Evolutionary conservation across 2,113 vertebrate species (phyloP), one percentile per base, ranked within the genome.

Genomic region (Myotis brandtii): DNA sequence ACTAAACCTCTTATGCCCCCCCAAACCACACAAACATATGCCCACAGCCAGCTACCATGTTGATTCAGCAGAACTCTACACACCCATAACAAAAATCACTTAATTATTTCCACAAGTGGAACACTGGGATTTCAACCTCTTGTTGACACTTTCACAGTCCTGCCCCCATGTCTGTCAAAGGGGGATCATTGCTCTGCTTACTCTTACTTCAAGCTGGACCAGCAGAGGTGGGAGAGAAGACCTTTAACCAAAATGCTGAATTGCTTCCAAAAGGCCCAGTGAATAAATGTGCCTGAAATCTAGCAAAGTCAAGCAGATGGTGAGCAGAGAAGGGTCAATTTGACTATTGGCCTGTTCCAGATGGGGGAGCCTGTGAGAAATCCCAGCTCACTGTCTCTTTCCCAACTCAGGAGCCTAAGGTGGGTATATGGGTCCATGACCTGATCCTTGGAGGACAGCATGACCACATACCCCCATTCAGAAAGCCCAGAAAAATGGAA

Each of bases 51-150:
- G 43, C 86, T 54, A 89, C 96, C 69, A 76, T 0, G 40, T 75
- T 91, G 86, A 97, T 85, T 93, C 86, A 72, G 18, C 86, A 93
- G 43, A 96, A 93, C 88, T 79, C 82, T 66, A 75, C 17, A 86
- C 30, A 69, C 23, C 66, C 56, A 52, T 32, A 89, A 93, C 89
- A 97, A 91, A 93, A 89, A 83, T 54, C 37, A 54, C 83, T 96
- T 91, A 91, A 95, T 96, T 88, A 86, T 89, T 96, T 91, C 85
- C 94, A 96, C 93, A 77, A 94, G 89, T 40, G 52, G 56, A 93
- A 87, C n/a, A 75, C 80, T 54, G 66, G 87, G 75, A 56, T 89
- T 83, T 91, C 75, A 37, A 69, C 27, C 72, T 89, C 89, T 69
- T 72, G 16, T 46, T 86, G 94, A 96, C 86, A 86, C 79, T 86